These are phyloP conservation scores for Forbesichthys agassizii DNA, from an alignment of 2,113 vertebrate genomes.

Conservation along the genomic window DNA sequence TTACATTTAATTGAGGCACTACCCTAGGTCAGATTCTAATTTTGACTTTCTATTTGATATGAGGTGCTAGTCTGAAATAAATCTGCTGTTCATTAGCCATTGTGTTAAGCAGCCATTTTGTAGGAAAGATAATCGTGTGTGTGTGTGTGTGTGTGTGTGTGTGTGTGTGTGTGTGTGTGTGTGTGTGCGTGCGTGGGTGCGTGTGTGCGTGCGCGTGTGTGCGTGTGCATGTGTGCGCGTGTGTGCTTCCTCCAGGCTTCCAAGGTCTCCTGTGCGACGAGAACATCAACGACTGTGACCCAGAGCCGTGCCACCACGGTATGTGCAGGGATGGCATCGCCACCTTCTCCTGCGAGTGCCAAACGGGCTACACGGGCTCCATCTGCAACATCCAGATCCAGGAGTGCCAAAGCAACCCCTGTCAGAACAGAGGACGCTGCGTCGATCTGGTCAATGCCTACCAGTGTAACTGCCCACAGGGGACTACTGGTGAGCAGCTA, in stretches of 20 bases:
- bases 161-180: too few species aligned
- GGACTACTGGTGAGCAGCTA: constrained; percentile 80
- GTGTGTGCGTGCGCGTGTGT: too few species aligned
- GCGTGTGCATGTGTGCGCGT: too few species aligned
- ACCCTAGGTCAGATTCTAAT: background rate
- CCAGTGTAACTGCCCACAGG: constrained; percentile 86
- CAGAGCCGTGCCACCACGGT: constrained; percentile 90
- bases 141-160: too few species aligned
- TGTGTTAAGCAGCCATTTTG: too few species aligned
- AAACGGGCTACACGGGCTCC: constrained; percentile 86
- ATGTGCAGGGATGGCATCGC: constrained; percentile 89
- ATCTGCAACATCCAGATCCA: constrained; percentile 91
- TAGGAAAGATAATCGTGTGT: too few species aligned
- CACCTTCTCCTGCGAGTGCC: constrained; percentile 85
- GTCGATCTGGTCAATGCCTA: constrained; percentile 90
- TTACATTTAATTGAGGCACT: background rate
- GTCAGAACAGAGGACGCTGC: constrained; percentile 88
- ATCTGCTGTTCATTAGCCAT: too few species aligned
- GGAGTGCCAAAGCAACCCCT: constrained; percentile 90
- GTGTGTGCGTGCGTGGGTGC: too few species aligned
- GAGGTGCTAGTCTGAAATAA: too few species aligned
- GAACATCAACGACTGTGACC: constrained; percentile 90
- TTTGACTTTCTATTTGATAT: background rate
- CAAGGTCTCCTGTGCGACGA: constrained; percentile 83
- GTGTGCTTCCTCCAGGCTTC: constrained; percentile 76